A percentile compares a stretch with the other conserved stretches of the same genome.
These are phyloP conservation scores for Lota lota DNA, from an alignment of 2,113 vertebrate genomes.

Conservation along the genomic window DNA sequence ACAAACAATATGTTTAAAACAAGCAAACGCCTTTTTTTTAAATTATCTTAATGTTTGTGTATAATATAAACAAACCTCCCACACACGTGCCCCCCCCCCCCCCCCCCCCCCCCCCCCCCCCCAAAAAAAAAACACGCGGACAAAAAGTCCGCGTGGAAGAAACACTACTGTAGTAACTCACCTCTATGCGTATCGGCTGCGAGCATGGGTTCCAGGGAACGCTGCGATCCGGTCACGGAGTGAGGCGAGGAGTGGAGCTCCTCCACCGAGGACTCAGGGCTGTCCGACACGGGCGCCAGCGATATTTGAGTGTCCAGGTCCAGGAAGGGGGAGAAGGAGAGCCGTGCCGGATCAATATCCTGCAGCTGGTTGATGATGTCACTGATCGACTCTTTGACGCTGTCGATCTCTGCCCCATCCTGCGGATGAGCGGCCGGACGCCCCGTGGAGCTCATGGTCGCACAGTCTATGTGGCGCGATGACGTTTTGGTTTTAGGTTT, in stretches of 20 bases:
- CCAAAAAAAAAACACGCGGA: background rate
- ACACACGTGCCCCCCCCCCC: too few species aligned
- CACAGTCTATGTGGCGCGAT: conserved; percentile 29
- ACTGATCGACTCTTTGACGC: conserved; percentile 74
- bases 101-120: too few species aligned
- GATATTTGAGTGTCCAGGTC: conserved; percentile 80
- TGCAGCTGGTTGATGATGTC: conserved; percentile 78
- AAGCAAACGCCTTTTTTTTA: too few species aligned
- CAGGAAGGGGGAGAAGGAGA: conserved; percentile 78
- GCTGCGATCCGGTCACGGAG: conserved; percentile 66
- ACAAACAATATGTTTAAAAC: too few species aligned
- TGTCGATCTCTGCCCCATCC: conserved; percentile 72
- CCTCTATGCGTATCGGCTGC: conserved; percentile 33
- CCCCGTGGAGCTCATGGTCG: conserved; percentile 69
- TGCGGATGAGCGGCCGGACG: conserved; percentile 56
- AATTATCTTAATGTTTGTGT: too few species aligned
- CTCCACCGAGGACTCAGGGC: conserved; percentile 76
- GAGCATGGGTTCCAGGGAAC: conserved; percentile 58
- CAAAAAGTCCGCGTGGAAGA: background rate
- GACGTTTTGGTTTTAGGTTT: too few species aligned
- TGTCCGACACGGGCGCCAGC: conserved; percentile 76
- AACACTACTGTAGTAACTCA: conserved; percentile 31
- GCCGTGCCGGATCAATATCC: conserved; percentile 74
- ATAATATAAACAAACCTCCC: too few species aligned
- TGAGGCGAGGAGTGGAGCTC: conserved; percentile 72